Percentiles rank a stretch among this genome's conserved stretches.
These are phyloP conservation scores for Ceraclea dissimilis DNA, from an alignment of 2,888 invertebrate genomes.

Conservation along the genomic window DNA sequence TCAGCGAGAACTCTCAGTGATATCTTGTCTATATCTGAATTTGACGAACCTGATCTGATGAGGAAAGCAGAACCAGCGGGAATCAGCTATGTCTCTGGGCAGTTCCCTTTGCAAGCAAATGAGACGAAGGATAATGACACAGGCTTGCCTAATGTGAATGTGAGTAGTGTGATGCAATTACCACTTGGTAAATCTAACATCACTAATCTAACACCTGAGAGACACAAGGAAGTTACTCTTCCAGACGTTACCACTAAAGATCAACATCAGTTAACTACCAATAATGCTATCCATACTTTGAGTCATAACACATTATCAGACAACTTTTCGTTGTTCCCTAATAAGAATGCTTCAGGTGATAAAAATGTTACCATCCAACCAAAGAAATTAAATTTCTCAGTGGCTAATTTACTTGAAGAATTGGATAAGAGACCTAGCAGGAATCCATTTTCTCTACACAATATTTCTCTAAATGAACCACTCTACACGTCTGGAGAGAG, in stretches of 20 bases:
- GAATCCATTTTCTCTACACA: not conserved
- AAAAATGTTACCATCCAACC: constrained; percentile 41
- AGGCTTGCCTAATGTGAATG: not conserved
- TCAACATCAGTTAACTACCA: not conserved
- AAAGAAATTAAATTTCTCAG: constrained; percentile 36
- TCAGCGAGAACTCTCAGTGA: constrained; percentile 66
- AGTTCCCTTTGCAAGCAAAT: constrained; percentile 13
- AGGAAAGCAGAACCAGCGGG: constrained; percentile 42
- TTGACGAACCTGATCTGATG: constrained; percentile 57
- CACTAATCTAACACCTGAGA: not conserved
- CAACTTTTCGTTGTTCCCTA: constrained; percentile 46
- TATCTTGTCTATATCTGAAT: constrained; percentile 65
- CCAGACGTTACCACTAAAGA: not conserved
- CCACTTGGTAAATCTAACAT: not conserved
- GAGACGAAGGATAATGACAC: constrained; percentile 17
- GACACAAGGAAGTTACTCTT: constrained; percentile 6
- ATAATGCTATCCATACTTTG: constrained; percentile 19
- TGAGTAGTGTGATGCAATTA: not conserved
- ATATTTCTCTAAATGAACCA: constrained; percentile 35
- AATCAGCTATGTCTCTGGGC: constrained; percentile 30
- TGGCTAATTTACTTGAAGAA: constrained; percentile 13
- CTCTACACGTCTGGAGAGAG: constrained; percentile 28
- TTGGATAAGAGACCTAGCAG: not conserved
- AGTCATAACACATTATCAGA: constrained; percentile 28
- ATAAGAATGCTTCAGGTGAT: constrained; percentile 38